Conservation (phyloP, 2,113 vertebrate species). For the Anguilla japonica region DNA sequence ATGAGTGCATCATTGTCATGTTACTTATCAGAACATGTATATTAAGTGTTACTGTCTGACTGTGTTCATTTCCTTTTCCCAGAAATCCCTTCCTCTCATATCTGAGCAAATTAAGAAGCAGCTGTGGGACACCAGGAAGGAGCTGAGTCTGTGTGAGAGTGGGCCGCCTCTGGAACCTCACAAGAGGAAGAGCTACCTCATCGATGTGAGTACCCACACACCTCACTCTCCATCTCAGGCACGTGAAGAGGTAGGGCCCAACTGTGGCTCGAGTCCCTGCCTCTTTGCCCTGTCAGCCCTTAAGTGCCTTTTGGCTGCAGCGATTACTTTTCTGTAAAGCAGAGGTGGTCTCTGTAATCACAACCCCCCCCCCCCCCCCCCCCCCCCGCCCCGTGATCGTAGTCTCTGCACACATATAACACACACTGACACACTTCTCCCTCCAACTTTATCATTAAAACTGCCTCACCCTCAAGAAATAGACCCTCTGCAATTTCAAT, state of each 20-base stretch:
- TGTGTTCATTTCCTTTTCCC: not conserved
- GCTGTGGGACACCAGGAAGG: slow-evolving; percentile 33
- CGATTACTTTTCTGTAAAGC: too few relatives aligned
- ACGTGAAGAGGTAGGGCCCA: not conserved
- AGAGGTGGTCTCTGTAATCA: too few relatives aligned
- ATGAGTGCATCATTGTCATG: too few relatives aligned
- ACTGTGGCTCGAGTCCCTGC: too few relatives aligned
- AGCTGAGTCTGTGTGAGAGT: slow-evolving; percentile 16
- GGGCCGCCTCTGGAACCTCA: slow-evolving; percentile 37
- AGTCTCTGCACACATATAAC: too few relatives aligned
- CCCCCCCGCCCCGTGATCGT: too few relatives aligned
- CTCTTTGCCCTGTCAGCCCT: not conserved
- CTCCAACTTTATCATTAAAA: too few relatives aligned
- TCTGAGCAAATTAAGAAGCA: slow-evolving; percentile 43
- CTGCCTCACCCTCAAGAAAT: too few relatives aligned
- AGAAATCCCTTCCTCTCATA: slow-evolving; percentile 42
- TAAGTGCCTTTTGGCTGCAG: too few relatives aligned
- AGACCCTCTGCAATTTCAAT: too few relatives aligned
- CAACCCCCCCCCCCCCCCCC: too few relatives aligned
- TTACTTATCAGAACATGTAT: not conserved
- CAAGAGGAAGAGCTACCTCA: slow-evolving; percentile 31
- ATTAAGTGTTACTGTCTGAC: not conserved
- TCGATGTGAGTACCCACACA: not conserved
- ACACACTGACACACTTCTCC: too few relatives aligned
- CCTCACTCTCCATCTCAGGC: not conserved